phyloP scores from a whole-genome alignment of 92 coral and sea anemone species.

The Phenganax marumi region DNA sequence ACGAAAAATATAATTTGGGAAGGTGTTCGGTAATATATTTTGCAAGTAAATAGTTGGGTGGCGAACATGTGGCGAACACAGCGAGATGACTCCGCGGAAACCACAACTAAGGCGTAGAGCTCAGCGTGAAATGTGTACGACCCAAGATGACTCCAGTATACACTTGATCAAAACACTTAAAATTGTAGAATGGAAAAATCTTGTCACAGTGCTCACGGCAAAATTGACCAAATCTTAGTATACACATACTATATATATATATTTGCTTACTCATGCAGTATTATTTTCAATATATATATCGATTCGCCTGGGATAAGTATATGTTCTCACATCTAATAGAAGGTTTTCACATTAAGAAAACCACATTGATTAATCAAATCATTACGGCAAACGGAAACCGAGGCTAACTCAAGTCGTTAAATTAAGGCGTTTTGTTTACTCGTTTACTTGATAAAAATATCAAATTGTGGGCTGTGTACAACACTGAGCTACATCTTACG shows the following conservation, averaged over 20 bases:
- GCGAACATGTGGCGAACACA: background rate
- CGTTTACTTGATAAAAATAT: background rate
- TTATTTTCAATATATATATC: background rate
- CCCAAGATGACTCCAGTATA: background rate
- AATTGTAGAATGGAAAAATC: too few relatives aligned
- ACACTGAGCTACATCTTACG: background rate
- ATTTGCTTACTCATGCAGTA: too few relatives aligned
- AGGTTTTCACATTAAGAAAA: background rate
- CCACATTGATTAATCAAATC: conserved; percentile 13
- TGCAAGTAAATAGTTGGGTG: conserved; percentile 19
- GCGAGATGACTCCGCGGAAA: conserved; percentile 1
- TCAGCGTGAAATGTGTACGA: background rate
- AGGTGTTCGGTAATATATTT: background rate
- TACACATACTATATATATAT: too few relatives aligned
- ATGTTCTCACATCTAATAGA: background rate
- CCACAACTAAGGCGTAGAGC: conserved; percentile 4
- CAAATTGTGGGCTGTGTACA: background rate
- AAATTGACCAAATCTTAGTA: too few relatives aligned
- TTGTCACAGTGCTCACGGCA: too few relatives aligned
- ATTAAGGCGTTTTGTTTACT: conserved; percentile 2
- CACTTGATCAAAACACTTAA: background rate
- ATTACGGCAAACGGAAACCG: background rate
- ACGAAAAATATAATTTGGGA: background rate
- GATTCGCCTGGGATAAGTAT: background rate
- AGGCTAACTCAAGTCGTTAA: background rate